Base-by-base conservation (phyloP, 2,113 vertebrate genomes). In the Psittacula cyanocephala region DNA sequence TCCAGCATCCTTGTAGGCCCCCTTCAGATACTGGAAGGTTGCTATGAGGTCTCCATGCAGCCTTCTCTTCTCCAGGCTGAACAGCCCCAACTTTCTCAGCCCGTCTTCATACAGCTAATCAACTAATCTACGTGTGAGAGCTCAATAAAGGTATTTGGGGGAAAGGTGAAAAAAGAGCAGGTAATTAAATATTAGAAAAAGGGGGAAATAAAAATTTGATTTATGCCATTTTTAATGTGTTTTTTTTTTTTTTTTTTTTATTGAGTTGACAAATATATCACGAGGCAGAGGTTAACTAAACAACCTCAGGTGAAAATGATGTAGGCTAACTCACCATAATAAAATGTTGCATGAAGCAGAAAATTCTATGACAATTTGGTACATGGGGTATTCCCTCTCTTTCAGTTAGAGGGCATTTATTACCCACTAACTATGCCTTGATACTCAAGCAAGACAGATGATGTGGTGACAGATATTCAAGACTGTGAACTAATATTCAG, bases 401-500 rank as follows among this genome's bases (percentile, higher is more conserved):
- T 94, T 96, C 88, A 96, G 43, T 91, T 80, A 77, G 44, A 94
- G 49, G 60, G 84, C 74, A 96, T 96, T 96, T 96, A 95, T 96
- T 90, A 90, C 50, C 41, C 50, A 71, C 44, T 87, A 87, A 84
- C 65, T 53, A 50, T 88, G 62, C 90, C 87, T 63, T 87, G 92
- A 84, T 95, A 91, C 39, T 91, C 88, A 84, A 87, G 67, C 23
- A 95, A 93, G 95, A 96, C 77, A 86, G 70, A 96, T 92, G 78
- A 79, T 89, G 88, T 96, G 94, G 68, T 89, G 95, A 97, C 95
- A 96, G 90, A 95, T 86, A 91, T 85, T 94, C 67, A 96, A 92
- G 82, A 93, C 53, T 76, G n/a, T 72, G 72, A 96, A 92, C 63
- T 91, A 83, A 92, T 86, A 27, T 85, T 69, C 81, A 41, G 47